phyloP scores from a whole-genome alignment of 2,888 invertebrate species.

The Tubulanus polymorphus region DNA sequence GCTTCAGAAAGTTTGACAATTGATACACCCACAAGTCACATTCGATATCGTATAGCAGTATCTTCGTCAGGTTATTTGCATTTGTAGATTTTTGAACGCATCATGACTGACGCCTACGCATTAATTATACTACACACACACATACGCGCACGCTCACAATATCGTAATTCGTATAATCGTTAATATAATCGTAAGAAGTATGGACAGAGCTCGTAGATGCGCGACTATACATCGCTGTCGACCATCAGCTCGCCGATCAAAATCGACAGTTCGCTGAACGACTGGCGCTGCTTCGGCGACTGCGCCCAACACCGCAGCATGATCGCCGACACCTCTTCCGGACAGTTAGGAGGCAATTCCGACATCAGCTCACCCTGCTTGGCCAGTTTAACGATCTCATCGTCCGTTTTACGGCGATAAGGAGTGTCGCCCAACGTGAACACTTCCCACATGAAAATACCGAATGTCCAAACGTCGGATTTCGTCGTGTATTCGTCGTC shows the following conservation, averaged over 20 bases:
- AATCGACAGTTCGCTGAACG: slow-evolving; percentile 49
- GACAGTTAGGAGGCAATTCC: slow-evolving; percentile 37
- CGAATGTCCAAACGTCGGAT: slow-evolving; percentile 89
- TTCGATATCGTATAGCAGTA: no score
- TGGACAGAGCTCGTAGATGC: no score
- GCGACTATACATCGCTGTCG: slow-evolving; percentile 21
- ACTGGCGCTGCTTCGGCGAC: slow-evolving; percentile 52
- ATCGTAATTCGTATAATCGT: no score
- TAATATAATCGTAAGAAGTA: no score
- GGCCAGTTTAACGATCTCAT: slow-evolving; percentile 59
- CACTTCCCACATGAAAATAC: slow-evolving; percentile 85
- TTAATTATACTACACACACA: no score
- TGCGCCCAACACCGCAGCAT: slow-evolving; percentile 45
- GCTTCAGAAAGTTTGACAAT: no score
- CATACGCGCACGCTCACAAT: no score
- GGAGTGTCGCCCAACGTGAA: slow-evolving; percentile 75
- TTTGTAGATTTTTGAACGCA: no score
- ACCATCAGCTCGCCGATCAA: slow-evolving; percentile 42
- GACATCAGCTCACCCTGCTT: slow-evolving; percentile 31
- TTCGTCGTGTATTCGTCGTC: slow-evolving; percentile 90
- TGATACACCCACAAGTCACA: no score
- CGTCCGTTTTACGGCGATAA: slow-evolving; percentile 71
- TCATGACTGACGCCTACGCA: no score
- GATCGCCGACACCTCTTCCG: slow-evolving; percentile 38
- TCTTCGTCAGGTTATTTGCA: no score